Evolutionary conservation across 2,797 vertebrate species (phyloP).

Genomic region (Rhinella marina): DNA sequence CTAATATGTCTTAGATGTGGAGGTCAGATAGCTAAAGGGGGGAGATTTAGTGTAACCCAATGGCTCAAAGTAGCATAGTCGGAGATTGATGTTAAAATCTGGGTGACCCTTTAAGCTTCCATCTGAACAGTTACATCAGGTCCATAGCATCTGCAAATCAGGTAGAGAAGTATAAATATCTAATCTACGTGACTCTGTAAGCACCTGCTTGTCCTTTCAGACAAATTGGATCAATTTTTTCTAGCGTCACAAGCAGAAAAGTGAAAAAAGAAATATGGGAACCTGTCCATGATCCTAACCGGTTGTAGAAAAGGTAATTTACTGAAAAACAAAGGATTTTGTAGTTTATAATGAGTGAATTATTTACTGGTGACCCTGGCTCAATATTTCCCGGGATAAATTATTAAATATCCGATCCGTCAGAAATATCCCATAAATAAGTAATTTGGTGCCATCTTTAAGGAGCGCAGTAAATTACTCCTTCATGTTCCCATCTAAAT

Average conservation of each 20-base stretch:
- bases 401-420: constrained; percentile 72
- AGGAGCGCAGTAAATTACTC: constrained; percentile 72
- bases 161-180: background rate
- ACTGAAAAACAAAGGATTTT: constrained; percentile 63
- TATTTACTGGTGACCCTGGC: constrained; percentile 73
- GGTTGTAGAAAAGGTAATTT: constrained; percentile 49
- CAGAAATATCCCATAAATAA: constrained; percentile 72
- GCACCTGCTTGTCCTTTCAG: background rate
- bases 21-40: too few species aligned
- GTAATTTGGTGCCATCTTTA: constrained; percentile 67
- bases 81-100: too few species aligned
- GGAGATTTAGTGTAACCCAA: too few species aligned
- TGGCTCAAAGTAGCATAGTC: too few species aligned
- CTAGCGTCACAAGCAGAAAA: background rate
- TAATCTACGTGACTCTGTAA: background rate
- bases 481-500: constrained; percentile 63
- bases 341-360: constrained; percentile 70
- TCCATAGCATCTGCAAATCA: background rate
- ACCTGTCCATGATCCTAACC: background rate
- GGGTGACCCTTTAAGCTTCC: too few species aligned
- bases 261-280: background rate
- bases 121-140: background rate
- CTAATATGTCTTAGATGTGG: too few species aligned
- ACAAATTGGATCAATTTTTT: background rate
- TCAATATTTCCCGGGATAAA: constrained; percentile 67